Evolutionary conservation across 1,140 invertebrate species (phyloP), one percentile per base, ranked within the genome.

Genomic region (Diploscapter pachys): DNA sequence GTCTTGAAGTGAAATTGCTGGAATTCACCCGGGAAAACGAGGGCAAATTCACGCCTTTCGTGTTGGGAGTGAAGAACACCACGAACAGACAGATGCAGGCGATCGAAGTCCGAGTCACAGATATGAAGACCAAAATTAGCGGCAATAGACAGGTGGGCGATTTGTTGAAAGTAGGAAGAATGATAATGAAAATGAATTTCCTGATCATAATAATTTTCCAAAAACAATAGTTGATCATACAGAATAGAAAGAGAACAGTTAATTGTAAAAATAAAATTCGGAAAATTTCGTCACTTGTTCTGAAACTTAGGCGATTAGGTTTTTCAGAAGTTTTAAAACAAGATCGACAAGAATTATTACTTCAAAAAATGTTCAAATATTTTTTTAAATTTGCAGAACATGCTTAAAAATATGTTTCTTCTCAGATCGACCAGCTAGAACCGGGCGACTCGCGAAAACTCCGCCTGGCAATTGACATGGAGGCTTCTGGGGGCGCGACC

Each of bases 11-110:
- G 50, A 31, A 31, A 31, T 51, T 67, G 3, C 31, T 74, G 3
- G 50, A 11, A 3, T 74, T 66, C 56, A 65, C 73, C 2, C n/a
- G 73, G 31, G 4, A 51, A 3, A 74, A 74, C 49, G 64, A 74
- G 8, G 61, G 63, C 13, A 65, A 74, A 51, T 74, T 69, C 49
- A 74, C 73, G 3, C 50, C 73, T 4, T 13, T 74, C 11, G 55
- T 65, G 54, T 74, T 74, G 31, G 55, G 54, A n/a, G 56, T 74
- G 2, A 68, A 51, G 8, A 73, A 73, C 50, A 56, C 64, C 11
- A n/a, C 65, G 6, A 61, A 68, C 8, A 50, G 48, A 50, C 59
- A 68, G 4, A 3, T 74, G 56, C 9, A 55, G 50, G 65, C 57
- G 11, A 50, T 74, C 11, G 55, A 56, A 13, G 11, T 74, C n/a